Conservation (phyloP, 2,113 vertebrate genomes). For the Asarcornis scutulata region DNA sequence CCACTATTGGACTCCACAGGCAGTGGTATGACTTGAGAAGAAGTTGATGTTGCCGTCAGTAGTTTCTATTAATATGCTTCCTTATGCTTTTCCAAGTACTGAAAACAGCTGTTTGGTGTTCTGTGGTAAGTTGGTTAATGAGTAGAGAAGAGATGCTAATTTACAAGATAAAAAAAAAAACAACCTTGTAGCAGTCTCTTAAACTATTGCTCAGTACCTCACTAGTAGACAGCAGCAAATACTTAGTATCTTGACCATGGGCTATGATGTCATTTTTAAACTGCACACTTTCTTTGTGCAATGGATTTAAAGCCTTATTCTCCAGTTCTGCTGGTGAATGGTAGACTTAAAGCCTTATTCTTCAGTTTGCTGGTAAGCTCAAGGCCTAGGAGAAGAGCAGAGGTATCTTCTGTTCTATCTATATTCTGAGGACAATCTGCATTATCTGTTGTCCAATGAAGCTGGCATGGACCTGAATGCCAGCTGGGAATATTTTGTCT, state of each 20-base stretch:
- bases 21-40: neutral
- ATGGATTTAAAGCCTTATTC: neutral
- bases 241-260: neutral
- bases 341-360: neutral
- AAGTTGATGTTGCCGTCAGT: neutral
- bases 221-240: neutral
- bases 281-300: fast-evolving
- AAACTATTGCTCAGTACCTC: neutral
- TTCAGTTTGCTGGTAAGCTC: neutral
- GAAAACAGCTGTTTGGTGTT: neutral
- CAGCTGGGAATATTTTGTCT: neutral
- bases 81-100: neutral
- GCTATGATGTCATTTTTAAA: neutral
- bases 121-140: neutral
- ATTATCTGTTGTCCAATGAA: neutral
- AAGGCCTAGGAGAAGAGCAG: neutral
- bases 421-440: neutral
- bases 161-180: neutral
- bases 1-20: neutral
- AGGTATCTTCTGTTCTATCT: neutral
- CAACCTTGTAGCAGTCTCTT: neutral
- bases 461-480: neutral
- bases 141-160: neutral
- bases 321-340: neutral
- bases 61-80: neutral